Evolutionary conservation across 2,113 vertebrate species (phyloP).

Genomic region (Sphyrna mokarran): DNA sequence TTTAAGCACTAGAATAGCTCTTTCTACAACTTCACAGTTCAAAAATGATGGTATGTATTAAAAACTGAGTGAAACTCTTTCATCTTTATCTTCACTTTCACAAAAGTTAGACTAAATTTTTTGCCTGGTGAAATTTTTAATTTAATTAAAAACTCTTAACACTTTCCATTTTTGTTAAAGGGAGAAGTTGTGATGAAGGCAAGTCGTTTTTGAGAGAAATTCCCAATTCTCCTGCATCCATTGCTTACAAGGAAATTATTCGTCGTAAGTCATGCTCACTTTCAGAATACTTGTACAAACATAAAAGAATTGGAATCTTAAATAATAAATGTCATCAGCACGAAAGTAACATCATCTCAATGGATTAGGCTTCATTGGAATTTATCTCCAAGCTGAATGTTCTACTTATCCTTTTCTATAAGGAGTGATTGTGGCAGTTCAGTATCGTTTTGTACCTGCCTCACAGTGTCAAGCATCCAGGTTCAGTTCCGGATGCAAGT

Average conservation of each 20-base stretch:
- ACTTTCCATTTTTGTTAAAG: slow-evolving; percentile 47
- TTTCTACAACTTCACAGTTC: not conserved
- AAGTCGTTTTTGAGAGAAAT: slow-evolving; percentile 72
- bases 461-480: too few species aligned
- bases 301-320: not conserved
- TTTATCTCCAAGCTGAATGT: not conserved
- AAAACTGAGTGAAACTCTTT: not conserved
- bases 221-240: slow-evolving; percentile 72
- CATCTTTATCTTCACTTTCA: not conserved
- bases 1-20: not conserved
- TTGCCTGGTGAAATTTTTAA: not conserved
- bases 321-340: not conserved
- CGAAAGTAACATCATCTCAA: not conserved
- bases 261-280: slow-evolving; percentile 64
- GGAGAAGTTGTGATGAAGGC: slow-evolving; percentile 82
- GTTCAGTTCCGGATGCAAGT: too few species aligned
- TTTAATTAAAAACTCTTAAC: not conserved
- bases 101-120: slow-evolving; percentile 26
- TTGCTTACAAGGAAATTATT: slow-evolving; percentile 69
- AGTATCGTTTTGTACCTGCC: not conserved
- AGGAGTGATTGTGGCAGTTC: not conserved
- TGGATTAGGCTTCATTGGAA: not conserved
- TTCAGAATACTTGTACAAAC: slow-evolving; percentile 18
- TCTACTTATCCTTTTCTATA: not conserved
- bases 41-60: not conserved